Conservation (phyloP, 1,140 invertebrate genomes). For the Drosophila rufa region DNA sequence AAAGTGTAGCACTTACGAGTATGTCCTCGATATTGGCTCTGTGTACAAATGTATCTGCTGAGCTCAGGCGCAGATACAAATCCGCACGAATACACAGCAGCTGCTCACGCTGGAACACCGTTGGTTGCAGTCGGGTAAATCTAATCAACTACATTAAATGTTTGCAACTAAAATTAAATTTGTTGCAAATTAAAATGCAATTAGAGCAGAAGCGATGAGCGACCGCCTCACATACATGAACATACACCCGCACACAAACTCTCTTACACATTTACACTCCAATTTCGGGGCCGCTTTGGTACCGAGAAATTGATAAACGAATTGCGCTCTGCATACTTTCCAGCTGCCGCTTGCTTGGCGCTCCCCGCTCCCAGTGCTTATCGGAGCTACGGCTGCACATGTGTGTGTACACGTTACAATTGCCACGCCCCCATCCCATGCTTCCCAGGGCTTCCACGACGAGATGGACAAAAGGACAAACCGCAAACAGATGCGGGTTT, state of each 20-base stretch:
- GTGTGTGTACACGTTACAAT: background rate
- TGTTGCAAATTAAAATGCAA: constrained; percentile 72
- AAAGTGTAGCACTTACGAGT: too few species aligned
- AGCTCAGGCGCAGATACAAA: background rate
- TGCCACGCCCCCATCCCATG: constrained; percentile 6
- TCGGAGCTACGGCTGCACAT: constrained; percentile 1
- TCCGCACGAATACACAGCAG: background rate
- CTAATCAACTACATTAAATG: constrained; percentile 55
- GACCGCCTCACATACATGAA: background rate
- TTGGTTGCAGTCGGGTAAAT: too few species aligned
- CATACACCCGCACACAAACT: background rate
- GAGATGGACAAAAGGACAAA: constrained; percentile 8
- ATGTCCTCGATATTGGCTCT: too few species aligned
- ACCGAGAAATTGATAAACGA: constrained; percentile 32
- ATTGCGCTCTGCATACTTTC: constrained; percentile 17
- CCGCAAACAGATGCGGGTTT: constrained; percentile 42
- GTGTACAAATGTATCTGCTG: background rate
- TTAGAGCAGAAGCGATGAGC: constrained; percentile 19
- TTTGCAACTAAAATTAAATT: constrained; percentile 65
- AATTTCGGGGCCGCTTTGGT: background rate
- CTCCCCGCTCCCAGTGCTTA: constrained; percentile 9
- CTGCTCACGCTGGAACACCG: background rate
- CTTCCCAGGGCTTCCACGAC: too few species aligned
- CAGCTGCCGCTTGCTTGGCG: background rate
- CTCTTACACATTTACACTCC: background rate